These are phyloP conservation scores for Echinops telfairi DNA, from an alignment of 2,113 vertebrate species.

Conservation along the genomic window DNA sequence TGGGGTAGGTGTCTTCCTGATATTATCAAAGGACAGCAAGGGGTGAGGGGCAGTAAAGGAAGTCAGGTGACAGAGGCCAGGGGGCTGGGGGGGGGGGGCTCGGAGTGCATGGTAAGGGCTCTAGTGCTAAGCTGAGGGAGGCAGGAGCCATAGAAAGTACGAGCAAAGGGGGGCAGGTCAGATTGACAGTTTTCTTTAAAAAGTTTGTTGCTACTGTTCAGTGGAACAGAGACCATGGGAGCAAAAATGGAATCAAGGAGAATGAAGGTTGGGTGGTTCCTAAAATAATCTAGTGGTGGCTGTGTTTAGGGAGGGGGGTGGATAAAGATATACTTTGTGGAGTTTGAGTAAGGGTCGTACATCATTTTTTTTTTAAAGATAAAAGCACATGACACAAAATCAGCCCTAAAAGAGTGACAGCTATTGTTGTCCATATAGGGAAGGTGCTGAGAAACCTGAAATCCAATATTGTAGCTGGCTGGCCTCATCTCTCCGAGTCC, in stretches of 20 bases:
- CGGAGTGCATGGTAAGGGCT: background rate
- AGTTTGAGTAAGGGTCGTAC: background rate
- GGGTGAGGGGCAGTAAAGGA: background rate
- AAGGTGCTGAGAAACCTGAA: conserved; percentile 2
- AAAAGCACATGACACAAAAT: background rate
- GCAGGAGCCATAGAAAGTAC: background rate
- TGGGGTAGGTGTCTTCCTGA: background rate
- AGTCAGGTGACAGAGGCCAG: background rate
- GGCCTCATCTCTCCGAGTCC: background rate
- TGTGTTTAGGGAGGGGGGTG: background rate
- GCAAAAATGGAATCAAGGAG: background rate
- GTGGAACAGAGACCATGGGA: background rate
- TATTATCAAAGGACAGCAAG: background rate
- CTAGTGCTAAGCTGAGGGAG: background rate
- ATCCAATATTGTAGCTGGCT: background rate
- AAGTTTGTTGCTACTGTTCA: background rate
- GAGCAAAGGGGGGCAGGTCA: background rate
- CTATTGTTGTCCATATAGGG: background rate
- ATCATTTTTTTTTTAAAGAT: background rate
- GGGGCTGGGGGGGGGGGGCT: background rate
- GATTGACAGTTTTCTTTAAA: background rate
- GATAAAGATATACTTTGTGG: background rate
- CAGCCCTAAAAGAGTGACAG: background rate
- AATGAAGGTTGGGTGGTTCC: background rate
- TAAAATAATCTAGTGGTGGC: background rate